These are phyloP conservation scores for Camponotus fellah DNA, from an alignment of 2,888 invertebrate species.

Conservation along the genomic window DNA sequence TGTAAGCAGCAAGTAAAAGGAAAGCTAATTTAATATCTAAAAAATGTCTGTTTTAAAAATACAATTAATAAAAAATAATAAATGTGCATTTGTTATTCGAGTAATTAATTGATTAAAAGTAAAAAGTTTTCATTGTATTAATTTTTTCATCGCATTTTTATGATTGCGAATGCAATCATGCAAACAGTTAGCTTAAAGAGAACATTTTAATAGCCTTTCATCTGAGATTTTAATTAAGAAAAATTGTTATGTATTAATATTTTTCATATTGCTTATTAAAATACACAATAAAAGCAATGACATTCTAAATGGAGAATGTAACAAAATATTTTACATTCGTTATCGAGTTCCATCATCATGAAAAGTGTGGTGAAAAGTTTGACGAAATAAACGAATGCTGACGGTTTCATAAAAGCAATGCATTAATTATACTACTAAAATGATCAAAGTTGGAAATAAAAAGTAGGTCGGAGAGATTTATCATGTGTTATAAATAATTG, in stretches of 20 bases:
- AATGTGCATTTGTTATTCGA: neutral
- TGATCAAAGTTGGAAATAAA: constrained; percentile 22
- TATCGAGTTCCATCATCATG: constrained; percentile 23
- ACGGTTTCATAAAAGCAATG: neutral
- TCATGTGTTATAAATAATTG: constrained; percentile 8
- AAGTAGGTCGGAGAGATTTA: constrained; percentile 13
- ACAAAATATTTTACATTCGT: constrained; percentile 4
- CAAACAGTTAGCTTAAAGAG: neutral
- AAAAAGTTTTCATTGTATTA: neutral
- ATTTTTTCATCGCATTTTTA: neutral
- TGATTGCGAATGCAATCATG: neutral
- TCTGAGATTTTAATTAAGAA: neutral
- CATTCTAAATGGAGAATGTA: constrained; percentile 1
- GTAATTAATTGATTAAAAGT: constrained; percentile 4
- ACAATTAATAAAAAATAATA: neutral
- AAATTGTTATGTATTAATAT: neutral
- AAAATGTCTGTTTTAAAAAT: neutral
- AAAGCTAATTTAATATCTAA: neutral
- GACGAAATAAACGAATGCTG: constrained; percentile 9
- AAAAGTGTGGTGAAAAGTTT: constrained; percentile 12
- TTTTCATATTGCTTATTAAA: constrained; percentile 15
- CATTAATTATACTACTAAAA: constrained; percentile 16
- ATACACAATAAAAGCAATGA: neutral
- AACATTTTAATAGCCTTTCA: neutral
- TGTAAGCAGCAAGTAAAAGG: neutral